These are phyloP conservation scores for Apis cerana DNA, from an alignment of 1,140 invertebrate species.

Conservation along the genomic window DNA sequence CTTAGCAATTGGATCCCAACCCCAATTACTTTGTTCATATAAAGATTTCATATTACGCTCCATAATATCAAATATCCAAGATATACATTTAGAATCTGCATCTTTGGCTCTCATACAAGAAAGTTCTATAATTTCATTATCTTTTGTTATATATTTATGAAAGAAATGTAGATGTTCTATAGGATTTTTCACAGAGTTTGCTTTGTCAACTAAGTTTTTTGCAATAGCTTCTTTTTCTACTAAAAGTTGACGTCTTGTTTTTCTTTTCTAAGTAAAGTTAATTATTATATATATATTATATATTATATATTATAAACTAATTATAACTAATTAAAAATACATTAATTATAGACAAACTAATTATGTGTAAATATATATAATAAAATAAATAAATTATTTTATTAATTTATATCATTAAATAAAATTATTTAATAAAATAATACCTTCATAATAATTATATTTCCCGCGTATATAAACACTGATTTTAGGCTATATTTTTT, in stretches of 20 bases:
- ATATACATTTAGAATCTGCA: constrained; percentile 76
- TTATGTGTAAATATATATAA: background rate
- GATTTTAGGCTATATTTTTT: constrained; percentile 13
- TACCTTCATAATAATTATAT: constrained; percentile 48
- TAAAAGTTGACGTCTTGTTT: constrained; percentile 59
- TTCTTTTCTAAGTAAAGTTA: constrained; percentile 44
- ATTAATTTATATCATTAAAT: background rate
- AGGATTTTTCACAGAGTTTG: constrained; percentile 71
- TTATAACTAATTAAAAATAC: background rate
- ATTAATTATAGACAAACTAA: background rate
- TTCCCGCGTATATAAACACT: constrained; percentile 21
- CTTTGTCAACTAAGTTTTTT: constrained; percentile 68
- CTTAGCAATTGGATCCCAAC: constrained; percentile 86
- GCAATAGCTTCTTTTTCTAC: constrained; percentile 66
- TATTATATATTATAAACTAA: background rate
- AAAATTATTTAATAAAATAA: background rate
- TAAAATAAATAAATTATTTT: background rate
- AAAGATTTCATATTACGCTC: constrained; percentile 85
- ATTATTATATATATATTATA: too few relatives aligned
- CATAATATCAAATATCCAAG: constrained; percentile 85
- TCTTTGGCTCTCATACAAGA: constrained; percentile 77
- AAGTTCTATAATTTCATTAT: constrained; percentile 74
- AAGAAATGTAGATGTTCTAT: constrained; percentile 66
- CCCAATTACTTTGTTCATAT: constrained; percentile 83
- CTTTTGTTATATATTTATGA: constrained; percentile 69